phyloP scores from a whole-genome alignment of 1,140 invertebrate species.

The Drosophila lini region DNA sequence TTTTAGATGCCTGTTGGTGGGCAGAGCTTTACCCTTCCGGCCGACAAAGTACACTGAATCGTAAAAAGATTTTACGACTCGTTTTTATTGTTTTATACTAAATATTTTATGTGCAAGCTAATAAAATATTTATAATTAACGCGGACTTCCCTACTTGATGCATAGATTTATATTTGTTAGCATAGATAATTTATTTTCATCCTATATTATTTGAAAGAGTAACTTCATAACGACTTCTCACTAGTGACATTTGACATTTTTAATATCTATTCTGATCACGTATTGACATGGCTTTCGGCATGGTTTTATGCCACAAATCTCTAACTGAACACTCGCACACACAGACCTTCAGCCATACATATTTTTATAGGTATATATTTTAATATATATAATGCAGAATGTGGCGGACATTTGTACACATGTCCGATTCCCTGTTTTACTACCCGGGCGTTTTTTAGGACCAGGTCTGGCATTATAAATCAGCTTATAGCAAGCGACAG shows the following conservation, averaged over 20 bases:
- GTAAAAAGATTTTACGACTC: not conserved
- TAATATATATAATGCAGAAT: slow-evolving; percentile 20
- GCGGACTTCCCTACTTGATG: accelerated
- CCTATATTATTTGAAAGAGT: not conserved
- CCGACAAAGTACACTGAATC: not conserved
- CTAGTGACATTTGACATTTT: not conserved
- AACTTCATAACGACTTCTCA: not conserved
- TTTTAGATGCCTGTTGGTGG: slow-evolving; percentile 14
- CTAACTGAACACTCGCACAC: slow-evolving; percentile 31
- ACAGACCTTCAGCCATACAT: slow-evolving; percentile 6
- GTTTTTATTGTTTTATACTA: slow-evolving; percentile 1
- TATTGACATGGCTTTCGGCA: slow-evolving; percentile 59
- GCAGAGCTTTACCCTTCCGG: slow-evolving; percentile 8
- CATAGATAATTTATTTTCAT: not conserved
- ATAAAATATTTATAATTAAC: slow-evolving; percentile 1
- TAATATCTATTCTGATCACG: slow-evolving; percentile 54
- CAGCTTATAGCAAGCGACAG: slow-evolving; percentile 46
- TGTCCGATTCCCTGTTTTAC: slow-evolving; percentile 56
- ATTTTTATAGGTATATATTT: slow-evolving; percentile 8
- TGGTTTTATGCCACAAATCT: slow-evolving; percentile 52
- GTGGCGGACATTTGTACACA: slow-evolving; percentile 55
- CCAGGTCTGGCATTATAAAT: slow-evolving; percentile 60
- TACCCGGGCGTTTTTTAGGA: slow-evolving; percentile 43
- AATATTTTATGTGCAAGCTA: not conserved
- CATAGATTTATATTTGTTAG: not conserved